Conservation (phyloP, 2,888 invertebrate genomes). For the Bhutanitis thaidina region DNA sequence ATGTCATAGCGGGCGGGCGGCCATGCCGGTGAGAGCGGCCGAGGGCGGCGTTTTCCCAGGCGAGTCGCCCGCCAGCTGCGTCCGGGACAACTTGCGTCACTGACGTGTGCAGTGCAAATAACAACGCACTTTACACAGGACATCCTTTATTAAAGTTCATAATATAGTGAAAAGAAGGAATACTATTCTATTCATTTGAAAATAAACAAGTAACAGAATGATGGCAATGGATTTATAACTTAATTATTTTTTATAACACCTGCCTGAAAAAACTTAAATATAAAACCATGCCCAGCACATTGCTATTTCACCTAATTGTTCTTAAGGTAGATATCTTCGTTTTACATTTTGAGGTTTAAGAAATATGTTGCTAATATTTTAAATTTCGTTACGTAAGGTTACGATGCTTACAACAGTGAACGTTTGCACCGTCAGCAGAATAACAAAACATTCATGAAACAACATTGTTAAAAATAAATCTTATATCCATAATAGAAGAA, state of each 20-base stretch:
- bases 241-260: too few relatives aligned
- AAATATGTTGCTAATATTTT: too few relatives aligned
- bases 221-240: too few relatives aligned
- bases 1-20: slow-evolving; percentile 37
- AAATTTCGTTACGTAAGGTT: too few relatives aligned
- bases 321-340: too few relatives aligned
- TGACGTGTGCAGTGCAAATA: neutral
- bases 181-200: too few relatives aligned
- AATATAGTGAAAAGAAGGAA: neutral
- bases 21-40: slow-evolving; percentile 18
- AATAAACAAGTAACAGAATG: too few relatives aligned
- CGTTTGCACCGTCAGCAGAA: neutral
- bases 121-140: neutral
- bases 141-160: neutral
- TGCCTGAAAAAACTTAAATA: too few relatives aligned
- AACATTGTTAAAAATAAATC: slow-evolving; percentile 7
- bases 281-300: too few relatives aligned
- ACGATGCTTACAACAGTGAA: too few relatives aligned
- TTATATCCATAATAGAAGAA: neutral
- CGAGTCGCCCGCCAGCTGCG: slow-evolving; percentile 28
- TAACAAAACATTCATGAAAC: neutral
- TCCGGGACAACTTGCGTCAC: slow-evolving; percentile 41
- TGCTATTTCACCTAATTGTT: too few relatives aligned
- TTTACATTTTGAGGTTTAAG: too few relatives aligned
- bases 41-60: slow-evolving; percentile 55